Conservation (phyloP, 2,888 invertebrate species). For the Lordiphosa fenestrarum region DNA sequence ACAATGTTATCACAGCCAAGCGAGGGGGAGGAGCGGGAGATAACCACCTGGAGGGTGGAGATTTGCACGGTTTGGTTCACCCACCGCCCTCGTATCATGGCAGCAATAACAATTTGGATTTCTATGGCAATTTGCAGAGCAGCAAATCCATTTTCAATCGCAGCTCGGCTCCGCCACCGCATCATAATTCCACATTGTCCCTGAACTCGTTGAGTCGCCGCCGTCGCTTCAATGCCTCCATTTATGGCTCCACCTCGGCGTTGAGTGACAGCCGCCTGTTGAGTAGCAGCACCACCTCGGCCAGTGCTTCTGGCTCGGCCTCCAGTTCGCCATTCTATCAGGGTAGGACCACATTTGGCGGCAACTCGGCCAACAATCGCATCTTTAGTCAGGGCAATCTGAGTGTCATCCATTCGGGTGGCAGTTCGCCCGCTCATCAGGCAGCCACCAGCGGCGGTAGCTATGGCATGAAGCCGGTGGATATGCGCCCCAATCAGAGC, state of each 20-base stretch:
- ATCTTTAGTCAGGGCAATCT: slow-evolving; percentile 69
- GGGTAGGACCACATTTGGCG: slow-evolving; percentile 88
- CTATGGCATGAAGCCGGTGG: slow-evolving; percentile 32
- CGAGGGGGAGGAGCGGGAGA: slow-evolving; percentile 21
- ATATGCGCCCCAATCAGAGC: slow-evolving; percentile 32
- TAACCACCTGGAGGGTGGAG: slow-evolving; percentile 45
- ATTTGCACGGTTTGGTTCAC: slow-evolving; percentile 15
- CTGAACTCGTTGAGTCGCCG: slow-evolving; percentile 77
- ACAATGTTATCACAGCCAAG: slow-evolving; percentile 27
- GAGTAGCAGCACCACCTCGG: slow-evolving; percentile 33
- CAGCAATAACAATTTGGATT: slow-evolving; percentile 63
- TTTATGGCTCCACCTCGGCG: slow-evolving; percentile 80
- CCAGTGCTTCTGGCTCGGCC: slow-evolving; percentile 2
- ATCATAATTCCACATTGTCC: slow-evolving; percentile 79
- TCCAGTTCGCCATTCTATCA: slow-evolving; percentile 87
- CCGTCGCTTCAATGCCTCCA: slow-evolving; percentile 77
- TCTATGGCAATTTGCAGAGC: slow-evolving; percentile 78
- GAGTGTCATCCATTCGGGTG: slow-evolving; percentile 36
- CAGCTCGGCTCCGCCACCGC: slow-evolving; percentile 45
- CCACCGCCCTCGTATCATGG: slow-evolving; percentile 18
- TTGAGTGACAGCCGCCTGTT: slow-evolving; percentile 78
- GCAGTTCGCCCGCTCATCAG: slow-evolving; percentile 47
- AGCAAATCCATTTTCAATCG: slow-evolving; percentile 77
- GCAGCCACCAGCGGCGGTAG: slow-evolving; percentile 11
- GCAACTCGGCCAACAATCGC: slow-evolving; percentile 84